Base-by-base conservation (phyloP, 2,888 invertebrate genomes). In the Brachyopa scutellaris region DNA sequence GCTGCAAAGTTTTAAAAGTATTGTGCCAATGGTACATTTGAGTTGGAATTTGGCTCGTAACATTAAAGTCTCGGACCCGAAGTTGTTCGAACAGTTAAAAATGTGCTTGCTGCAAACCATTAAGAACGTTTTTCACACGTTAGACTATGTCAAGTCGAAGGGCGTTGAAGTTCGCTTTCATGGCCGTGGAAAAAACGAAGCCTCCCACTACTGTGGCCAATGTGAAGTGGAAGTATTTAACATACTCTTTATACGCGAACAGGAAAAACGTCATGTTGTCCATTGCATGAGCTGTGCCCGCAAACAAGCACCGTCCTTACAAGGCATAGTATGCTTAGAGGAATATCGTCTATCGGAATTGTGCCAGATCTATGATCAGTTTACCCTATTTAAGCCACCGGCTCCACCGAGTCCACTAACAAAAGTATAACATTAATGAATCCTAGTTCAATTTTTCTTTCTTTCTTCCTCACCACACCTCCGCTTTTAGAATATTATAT, bases 221-320 rank as follows among this genome's bases (percentile, higher is more conserved):
- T 99, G 99, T 92, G 99, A 99, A 93, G 97, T 97, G 88, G 99
- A 99, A 92, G 99, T 99, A 85, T 99, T 99, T 93, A 97, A 99
- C 92, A 95, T 99, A 86, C 92, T 99, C 87, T 97, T 99, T 91
- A 98, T 99, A 87, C 94, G 97, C 86, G 98, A 98, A 91, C 97
- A 98, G 91, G 97, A 98, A 90, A 96, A 96, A 87, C 93, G 97
- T 19, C 97, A 98, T 91, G 96, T 97, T 67, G 99, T 99, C 62
- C 98, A 98, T 91, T 99, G 99, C 90, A 94, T 98, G 92, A 95
- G 97, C 87, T 99, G 99, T 92, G 97, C 98, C 40, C 93, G 96
- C 55, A 97, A 97, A 88, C 95, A 96, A 87, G 94, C 95, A 55
- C 94, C 96, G 23, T 92, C 94, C 73, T 92, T 99, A 64, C 94